A percentile compares a stretch with the other conserved stretches of the same genome.
Evolutionary conservation across 2,888 invertebrate genomes (phyloP).

Genomic region (Tillus elongatus): DNA sequence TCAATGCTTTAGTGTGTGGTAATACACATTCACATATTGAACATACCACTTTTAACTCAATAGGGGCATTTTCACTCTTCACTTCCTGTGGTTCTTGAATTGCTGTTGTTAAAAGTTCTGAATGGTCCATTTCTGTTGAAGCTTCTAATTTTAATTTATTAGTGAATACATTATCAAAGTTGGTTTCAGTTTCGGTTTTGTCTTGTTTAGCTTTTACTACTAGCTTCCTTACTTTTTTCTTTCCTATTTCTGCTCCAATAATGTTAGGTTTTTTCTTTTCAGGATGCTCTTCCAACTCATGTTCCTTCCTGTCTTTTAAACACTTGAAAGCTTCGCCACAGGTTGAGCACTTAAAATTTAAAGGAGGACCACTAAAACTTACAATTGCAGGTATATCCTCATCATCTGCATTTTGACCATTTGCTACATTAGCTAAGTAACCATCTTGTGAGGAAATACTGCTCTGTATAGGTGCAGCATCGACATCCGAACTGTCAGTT

Average conservation of each 20-base stretch:
- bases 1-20: constrained; percentile 30
- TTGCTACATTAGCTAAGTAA: constrained; percentile 6
- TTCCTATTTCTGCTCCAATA: constrained; percentile 29
- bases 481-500: constrained; percentile 56
- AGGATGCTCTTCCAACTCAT: constrained; percentile 49
- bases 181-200: constrained; percentile 28
- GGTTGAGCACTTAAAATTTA: constrained; percentile 49
- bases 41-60: constrained; percentile 27
- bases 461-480: constrained; percentile 17
- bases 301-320: constrained; percentile 55
- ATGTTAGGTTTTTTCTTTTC: constrained; percentile 33
- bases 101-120: constrained; percentile 36
- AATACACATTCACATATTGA: constrained; percentile 31
- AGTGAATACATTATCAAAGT: constrained; percentile 40
- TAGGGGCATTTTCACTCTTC: constrained; percentile 14
- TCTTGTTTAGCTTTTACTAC: constrained; percentile 32
- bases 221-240: constrained; percentile 34
- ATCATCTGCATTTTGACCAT: constrained; percentile 2
- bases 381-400: constrained; percentile 32
- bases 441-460: constrained; percentile 8
- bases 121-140: constrained; percentile 31
- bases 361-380: constrained; percentile 37
- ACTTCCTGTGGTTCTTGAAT: constrained; percentile 23
- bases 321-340: constrained; percentile 52
- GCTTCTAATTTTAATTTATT: constrained; percentile 34